Evolutionary conservation across 2,888 invertebrate genomes (phyloP).

Genomic region (Megalurothrips usitatus): DNA sequence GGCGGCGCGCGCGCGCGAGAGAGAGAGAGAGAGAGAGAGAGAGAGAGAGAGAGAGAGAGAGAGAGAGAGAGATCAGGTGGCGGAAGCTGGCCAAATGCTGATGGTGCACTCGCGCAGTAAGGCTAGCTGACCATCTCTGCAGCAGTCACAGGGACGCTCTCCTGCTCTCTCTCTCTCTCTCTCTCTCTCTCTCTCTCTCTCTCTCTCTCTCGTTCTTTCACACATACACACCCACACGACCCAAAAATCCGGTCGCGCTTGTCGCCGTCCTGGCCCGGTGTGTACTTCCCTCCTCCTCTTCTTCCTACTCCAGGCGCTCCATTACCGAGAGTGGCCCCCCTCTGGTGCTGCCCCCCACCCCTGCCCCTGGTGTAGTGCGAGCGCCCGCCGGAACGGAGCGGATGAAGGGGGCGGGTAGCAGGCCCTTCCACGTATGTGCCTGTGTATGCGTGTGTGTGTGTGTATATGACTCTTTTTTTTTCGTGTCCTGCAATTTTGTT

Average conservation of each 20-base stretch:
- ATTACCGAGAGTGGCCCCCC: neutral
- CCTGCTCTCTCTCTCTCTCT: too few relatives aligned
- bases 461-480: neutral
- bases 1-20: too few relatives aligned
- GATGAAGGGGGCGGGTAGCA: neutral
- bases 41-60: neutral
- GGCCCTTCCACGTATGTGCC: too few relatives aligned
- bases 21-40: neutral
- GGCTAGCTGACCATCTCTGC: constrained; percentile 1
- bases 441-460: neutral
- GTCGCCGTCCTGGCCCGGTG: too few relatives aligned
- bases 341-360: too few relatives aligned
- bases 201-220: too few relatives aligned
- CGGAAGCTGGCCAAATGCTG: neutral
- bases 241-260: too few relatives aligned
- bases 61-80: constrained; percentile 16
- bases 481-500: neutral
- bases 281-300: too few relatives aligned
- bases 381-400: neutral
- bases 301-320: neutral
- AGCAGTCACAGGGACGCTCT: neutral
- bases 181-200: too few relatives aligned
- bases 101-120: neutral
- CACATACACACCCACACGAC: too few relatives aligned
- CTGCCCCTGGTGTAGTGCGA: too few relatives aligned